Conservation (phyloP, 1,140 invertebrate species). For the Lepeophtheirus salmonis region DNA sequence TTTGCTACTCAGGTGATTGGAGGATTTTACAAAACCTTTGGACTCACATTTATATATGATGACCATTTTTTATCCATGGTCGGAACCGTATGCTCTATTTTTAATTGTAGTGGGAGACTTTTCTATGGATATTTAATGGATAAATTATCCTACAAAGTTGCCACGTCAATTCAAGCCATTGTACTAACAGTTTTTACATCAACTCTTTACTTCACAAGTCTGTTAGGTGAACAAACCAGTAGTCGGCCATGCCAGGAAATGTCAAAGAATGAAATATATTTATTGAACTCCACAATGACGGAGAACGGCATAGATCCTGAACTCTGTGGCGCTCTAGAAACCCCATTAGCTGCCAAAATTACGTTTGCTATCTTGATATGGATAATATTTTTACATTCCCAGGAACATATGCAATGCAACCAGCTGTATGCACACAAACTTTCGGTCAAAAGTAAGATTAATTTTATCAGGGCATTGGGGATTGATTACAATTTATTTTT, state of each 20-base stretch:
- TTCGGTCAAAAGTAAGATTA: not conserved
- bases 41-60: conserved; percentile 17
- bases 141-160: not conserved
- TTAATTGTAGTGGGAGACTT: conserved; percentile 5
- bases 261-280: not conserved
- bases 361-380: not conserved
- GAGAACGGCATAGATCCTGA: not conserved
- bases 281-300: not conserved
- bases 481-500: not conserved
- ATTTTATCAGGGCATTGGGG: too few relatives aligned
- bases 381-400: conserved; percentile 3
- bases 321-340: not conserved
- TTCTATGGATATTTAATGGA: conserved; percentile 10
- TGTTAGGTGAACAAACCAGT: not conserved
- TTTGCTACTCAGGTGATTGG: not conserved
- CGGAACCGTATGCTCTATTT: conserved; percentile 3
- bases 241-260: not conserved
- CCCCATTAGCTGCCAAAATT: not conserved
- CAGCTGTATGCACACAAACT: conserved; percentile 1
- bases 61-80: conserved; percentile 15
- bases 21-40: conserved; percentile 9
- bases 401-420: not conserved
- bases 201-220: not conserved
- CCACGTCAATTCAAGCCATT: not conserved
- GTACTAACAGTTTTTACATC: not conserved